Base-by-base conservation (phyloP, 2,113 vertebrate genomes). In the Arothron firmamentum region DNA sequence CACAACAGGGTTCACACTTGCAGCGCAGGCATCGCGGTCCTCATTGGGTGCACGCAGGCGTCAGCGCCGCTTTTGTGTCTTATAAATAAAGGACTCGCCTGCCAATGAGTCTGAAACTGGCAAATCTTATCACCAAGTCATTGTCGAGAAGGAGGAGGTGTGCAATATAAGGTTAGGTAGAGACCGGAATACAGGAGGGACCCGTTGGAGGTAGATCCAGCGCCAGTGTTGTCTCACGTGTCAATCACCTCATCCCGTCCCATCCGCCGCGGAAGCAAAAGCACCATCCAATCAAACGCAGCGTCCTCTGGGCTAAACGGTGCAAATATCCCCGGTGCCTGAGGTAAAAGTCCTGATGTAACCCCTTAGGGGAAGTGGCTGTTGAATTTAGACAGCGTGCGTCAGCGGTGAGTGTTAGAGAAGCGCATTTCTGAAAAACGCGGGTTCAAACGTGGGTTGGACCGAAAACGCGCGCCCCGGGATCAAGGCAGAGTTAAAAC, bases 391-490 rank as follows among this genome's bases (percentile, higher is more conserved):
- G 80, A 80, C 77, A 73, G 63, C 48, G 68, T 81, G 85, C 73
- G 83, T 85, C 85, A 87, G 77, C 79, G 75, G 79, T 74, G 73
- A 65, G 68, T 74, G 79, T 69, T 65, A 80, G 67, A 81, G 64
- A 80, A 76, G 66, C 48, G 59, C 72, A 52, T 48, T 53, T 67
- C 15, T 52, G 75, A 67, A 62, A 60, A 79, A 74, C 56, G 54
- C 0, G 67, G 65, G 74, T 83, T 78, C 55, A 67, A 59, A 76
- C 64, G 76, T 84, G 72, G 85, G 80, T 15, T 72, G 78, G 66
- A 71, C 70, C 65, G 61, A 59, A 46, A 67, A 68, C 46, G 54
- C 15, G 48, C 64, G 5, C 56, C 68, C 60, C 12, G 52, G 81
- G 66, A 61, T 52, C 68, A 54, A 57, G 12, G 34, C 25, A 2